Base-by-base conservation (phyloP, 2,797 vertebrate species). In the Fistularia tabacaria region DNA sequence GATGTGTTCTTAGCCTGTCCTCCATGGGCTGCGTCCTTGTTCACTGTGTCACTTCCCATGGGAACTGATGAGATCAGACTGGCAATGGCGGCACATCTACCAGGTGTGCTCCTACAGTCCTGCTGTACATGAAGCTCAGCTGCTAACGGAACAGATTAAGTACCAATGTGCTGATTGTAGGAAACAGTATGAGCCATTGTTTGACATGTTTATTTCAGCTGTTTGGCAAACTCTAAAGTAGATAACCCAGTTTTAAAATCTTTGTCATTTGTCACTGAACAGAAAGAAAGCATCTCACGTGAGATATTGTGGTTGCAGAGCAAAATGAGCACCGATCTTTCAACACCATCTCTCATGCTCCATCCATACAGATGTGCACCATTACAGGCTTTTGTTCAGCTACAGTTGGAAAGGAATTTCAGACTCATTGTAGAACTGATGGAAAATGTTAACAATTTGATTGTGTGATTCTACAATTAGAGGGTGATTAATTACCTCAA, bases 51-150 rank as follows among this genome's bases (percentile, higher is more conserved):
- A 59, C 66, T 77, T 67, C 54, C 15, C 60, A 37, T 51, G 0
- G 51, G 73, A 71, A 77, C 81, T 66, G 84, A 87, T 91, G 90
- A 85, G 84, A 88, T 82, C 78, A 46, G 88, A 88, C 79, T 90
- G 85, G 80, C 82, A 87, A 91, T 84, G 46, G 58, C 6, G 11
- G 40, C 14, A 63, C 54, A 64, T 70, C 79, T 80, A 78, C 70
- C 65, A 53, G 57, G 57, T 57, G 74, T 25, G 25, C 5, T 25
- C 5, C 25, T 25, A 25, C 25, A 25, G 25, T 25, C 25, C 25
- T 25, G 25, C 71, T 77, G 61, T 58, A 65, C 62, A 70, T 52
- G 60, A 25, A 25, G 25, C 25, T 25, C 43, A 49, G 56, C 66
- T 69, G 69, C 61, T 64, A 43, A 62, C 73, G 66, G 42, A 63